Evolutionary conservation across 2,113 vertebrate species (phyloP).

Genomic region (Amphiprion percula): DNA sequence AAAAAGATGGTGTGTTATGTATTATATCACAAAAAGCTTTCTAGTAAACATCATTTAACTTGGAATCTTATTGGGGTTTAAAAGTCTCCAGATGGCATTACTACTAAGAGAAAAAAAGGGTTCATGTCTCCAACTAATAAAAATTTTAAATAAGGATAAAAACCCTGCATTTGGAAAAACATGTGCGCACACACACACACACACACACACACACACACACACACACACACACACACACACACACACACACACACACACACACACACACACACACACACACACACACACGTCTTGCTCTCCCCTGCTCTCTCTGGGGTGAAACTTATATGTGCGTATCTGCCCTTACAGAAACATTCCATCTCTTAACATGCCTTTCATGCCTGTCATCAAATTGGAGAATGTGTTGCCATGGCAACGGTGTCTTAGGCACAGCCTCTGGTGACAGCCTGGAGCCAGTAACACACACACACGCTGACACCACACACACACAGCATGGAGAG

Average conservation of each 20-base stretch:
- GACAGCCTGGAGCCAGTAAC: constrained; percentile 57
- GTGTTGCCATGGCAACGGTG: constrained; percentile 79
- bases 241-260: too few relatives aligned
- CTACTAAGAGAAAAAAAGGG: neutral
- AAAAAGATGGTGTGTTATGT: too few relatives aligned
- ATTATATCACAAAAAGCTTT: neutral
- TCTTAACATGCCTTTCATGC: constrained; percentile 78
- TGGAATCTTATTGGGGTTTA: neutral
- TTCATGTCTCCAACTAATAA: neutral
- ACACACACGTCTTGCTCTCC: constrained; percentile 12
- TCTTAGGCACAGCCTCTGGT: constrained; percentile 73
- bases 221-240: too few relatives aligned
- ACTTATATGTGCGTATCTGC: constrained; percentile 31
- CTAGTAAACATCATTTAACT: neutral
- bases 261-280: constrained; percentile 3
- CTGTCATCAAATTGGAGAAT: constrained; percentile 70
- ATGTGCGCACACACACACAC: neutral
- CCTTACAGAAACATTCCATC: constrained; percentile 61
- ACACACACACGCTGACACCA: neutral
- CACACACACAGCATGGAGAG: constrained; percentile 11
- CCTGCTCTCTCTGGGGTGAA: constrained; percentile 28
- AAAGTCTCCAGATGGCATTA: neutral
- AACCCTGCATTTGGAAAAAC: too few relatives aligned
- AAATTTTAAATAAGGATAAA: neutral
- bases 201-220: too few relatives aligned